phyloP scores from a whole-genome alignment of 2,797 vertebrate species.

The Melanotaenia nigrans region DNA sequence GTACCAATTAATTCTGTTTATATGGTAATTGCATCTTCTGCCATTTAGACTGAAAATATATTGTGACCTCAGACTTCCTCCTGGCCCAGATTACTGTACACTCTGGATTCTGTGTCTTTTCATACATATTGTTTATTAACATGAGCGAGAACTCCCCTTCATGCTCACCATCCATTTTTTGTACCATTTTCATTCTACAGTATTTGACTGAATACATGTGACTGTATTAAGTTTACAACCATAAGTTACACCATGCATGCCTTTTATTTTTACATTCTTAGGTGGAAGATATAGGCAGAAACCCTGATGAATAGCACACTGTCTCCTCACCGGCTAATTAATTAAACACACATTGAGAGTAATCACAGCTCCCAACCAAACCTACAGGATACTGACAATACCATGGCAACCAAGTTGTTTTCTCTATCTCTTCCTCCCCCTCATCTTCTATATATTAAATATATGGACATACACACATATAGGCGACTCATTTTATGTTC shows the following conservation, averaged over 20 bases:
- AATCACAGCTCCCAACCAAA: conserved; percentile 74
- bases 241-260: conserved; percentile 3
- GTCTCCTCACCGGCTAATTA: conserved; percentile 78
- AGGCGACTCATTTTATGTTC: too few species aligned
- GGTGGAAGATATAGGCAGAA: conserved; percentile 73
- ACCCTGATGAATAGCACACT: conserved; percentile 68
- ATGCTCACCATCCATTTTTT: too few species aligned
- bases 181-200: too few species aligned
- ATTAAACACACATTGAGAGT: conserved; percentile 77
- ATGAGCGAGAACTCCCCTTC: background rate
- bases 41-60: background rate
- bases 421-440: conserved; percentile 60
- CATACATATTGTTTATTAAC: background rate
- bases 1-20: background rate
- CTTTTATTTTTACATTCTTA: conserved; percentile 38
- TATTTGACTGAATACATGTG: background rate
- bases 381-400: conserved; percentile 76
- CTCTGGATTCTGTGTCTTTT: background rate
- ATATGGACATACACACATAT: too few species aligned
- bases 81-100: background rate
- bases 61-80: background rate
- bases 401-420: conserved; percentile 75
- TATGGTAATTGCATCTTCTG: background rate
- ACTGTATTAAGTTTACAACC: background rate
- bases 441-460: too few species aligned